phyloP scores from a whole-genome alignment of 1,140 invertebrate genomes.

The Neodiprion pinetum region DNA sequence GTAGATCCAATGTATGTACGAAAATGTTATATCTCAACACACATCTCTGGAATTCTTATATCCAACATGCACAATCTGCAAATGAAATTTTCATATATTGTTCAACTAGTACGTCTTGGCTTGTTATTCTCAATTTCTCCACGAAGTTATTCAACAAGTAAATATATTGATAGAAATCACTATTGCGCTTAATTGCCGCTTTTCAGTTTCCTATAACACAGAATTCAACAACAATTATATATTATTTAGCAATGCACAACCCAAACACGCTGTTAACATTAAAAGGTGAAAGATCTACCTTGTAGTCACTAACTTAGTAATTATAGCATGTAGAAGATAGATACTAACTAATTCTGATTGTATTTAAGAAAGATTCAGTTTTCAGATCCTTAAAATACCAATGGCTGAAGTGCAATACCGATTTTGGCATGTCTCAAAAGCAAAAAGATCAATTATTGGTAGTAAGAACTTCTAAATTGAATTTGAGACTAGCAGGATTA shows the following conservation, averaged over 20 bases:
- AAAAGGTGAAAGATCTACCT: not conserved
- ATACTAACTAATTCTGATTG: not conserved
- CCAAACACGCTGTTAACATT: not conserved
- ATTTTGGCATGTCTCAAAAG: too few species aligned
- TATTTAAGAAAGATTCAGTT: not conserved
- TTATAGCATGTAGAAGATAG: constrained; percentile 1
- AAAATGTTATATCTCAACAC: not conserved
- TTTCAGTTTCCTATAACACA: not conserved
- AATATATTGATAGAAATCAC: not conserved
- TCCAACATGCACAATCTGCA: too few species aligned
- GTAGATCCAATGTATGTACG: not conserved
- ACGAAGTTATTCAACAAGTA: not conserved
- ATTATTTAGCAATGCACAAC: not conserved
- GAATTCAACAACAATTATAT: not conserved
- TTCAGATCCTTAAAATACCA: not conserved
- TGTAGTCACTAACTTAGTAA: not conserved
- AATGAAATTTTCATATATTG: not conserved
- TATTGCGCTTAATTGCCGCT: not conserved
- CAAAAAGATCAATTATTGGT: too few species aligned
- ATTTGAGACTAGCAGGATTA: not conserved
- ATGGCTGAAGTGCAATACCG: not conserved
- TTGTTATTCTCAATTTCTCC: not conserved
- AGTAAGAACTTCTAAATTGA: too few species aligned
- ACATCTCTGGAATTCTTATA: not conserved
- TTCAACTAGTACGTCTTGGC: not conserved